Evolutionary conservation across 1,140 invertebrate species (phyloP).

Genomic region (Heliconius himera): DNA sequence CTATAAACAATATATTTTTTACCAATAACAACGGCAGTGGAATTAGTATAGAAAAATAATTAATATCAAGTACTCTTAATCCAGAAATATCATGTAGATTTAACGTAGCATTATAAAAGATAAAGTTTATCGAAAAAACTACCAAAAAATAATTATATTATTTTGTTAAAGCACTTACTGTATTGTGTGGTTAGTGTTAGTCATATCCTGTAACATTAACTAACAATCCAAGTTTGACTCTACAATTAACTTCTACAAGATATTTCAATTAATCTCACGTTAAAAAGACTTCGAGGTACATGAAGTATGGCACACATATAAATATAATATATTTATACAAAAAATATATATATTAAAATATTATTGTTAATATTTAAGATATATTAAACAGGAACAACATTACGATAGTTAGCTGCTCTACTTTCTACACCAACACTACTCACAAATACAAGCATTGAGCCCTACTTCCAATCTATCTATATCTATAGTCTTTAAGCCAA

Average conservation of each 20-base stretch:
- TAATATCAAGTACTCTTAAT: slow-evolving; percentile 22
- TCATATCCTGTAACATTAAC: not conserved
- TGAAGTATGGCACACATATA: slow-evolving; percentile 6
- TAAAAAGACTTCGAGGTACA: not conserved
- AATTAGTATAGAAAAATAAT: slow-evolving; percentile 29
- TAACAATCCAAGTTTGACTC: not conserved
- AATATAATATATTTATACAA: not conserved
- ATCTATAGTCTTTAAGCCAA: not conserved
- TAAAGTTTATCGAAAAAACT: not conserved
- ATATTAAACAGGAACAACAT: not conserved
- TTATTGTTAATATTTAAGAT: not conserved
- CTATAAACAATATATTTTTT: slow-evolving; percentile 19
- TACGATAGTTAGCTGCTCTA: not conserved
- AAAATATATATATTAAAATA: not conserved
- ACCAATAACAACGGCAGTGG: slow-evolving; percentile 29
- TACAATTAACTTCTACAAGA: not conserved
- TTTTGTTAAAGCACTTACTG: not conserved
- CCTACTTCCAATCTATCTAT: not conserved
- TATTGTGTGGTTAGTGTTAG: not conserved
- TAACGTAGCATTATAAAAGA: not conserved
- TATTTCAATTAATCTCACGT: not conserved
- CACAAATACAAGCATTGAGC: not conserved
- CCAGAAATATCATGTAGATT: slow-evolving; percentile 16
- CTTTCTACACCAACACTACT: not conserved
- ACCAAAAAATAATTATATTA: no score